phyloP scores from a whole-genome alignment of 2,797 vertebrate genomes.

The Miichthys miiuy region DNA sequence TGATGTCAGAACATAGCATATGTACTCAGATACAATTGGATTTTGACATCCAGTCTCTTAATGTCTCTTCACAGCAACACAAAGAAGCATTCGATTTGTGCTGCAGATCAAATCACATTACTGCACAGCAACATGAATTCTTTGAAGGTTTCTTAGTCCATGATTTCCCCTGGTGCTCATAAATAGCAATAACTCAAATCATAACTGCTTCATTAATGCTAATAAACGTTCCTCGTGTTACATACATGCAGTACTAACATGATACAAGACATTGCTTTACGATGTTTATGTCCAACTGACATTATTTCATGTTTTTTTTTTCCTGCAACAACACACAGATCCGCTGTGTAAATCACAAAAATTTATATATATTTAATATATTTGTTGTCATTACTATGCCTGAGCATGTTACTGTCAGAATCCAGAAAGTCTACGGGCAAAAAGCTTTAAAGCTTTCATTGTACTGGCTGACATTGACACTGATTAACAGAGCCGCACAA shows the following conservation, averaged over 20 bases:
- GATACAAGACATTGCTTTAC: not conserved
- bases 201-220: not conserved
- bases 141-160: not conserved
- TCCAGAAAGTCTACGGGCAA: too few relatives aligned
- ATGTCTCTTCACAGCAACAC: conserved; percentile 18
- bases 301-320: not conserved
- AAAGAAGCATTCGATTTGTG: not conserved
- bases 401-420: not conserved
- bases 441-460: not conserved
- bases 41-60: not conserved
- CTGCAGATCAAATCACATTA: not conserved
- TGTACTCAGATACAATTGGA: not conserved
- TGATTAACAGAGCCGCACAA: not conserved
- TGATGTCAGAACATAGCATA: not conserved
- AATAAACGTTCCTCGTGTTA: not conserved
- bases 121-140: too few relatives aligned
- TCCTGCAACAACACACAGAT: not conserved
- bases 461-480: not conserved
- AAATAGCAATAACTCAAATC: conserved; percentile 1
- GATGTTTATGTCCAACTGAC: not conserved
- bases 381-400: too few relatives aligned
- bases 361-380: not conserved
- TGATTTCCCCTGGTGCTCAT: not conserved
- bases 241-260: not conserved
- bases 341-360: not conserved